Base-by-base conservation (phyloP, 2,888 invertebrate species). In the Drosophila seclusa region DNA sequence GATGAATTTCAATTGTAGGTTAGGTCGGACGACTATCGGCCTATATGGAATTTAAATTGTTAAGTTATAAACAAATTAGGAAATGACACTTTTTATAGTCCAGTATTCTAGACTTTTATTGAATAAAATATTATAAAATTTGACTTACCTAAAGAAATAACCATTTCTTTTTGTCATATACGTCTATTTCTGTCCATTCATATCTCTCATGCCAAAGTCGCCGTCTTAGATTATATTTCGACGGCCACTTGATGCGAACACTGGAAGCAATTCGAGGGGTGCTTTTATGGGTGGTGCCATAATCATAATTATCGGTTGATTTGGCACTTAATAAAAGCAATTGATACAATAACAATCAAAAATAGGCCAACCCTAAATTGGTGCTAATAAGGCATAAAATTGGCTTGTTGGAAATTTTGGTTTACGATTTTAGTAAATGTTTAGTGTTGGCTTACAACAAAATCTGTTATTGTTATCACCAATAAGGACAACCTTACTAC, bases 261-360 rank as follows among this genome's bases (percentile, higher is more conserved):
- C 29, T 36, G 38, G 42, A n/a, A 52, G 59, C 59, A 71, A 71
- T 61, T 64, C 24, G 18, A 40, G 4, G 59, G 34, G 21, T 49
- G 64, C 48, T 38, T 68, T 65, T 59, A 62, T 36, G 21, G 40
- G 13, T 21, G 57, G 52, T 36, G 29, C 29, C 31, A 55, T 65
- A 65, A 62, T 64, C 54, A 32, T 57, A 57, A 68, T 77, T 78
- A 53, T 50, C 53, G 50, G 40, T 48, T 81, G 40, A 77, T 72
- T 60, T 49, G 49, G 24, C 57, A 42, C 29, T 55, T 55, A 62
- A 80, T 72, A 68, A 77, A 53, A 42, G 31, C 55, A 63, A 57
- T 72, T 68, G 67, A 40, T 34, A 53, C 21, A 63, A 57, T 81
- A 68, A 40, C 21, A 66, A 53, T 77, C 61, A 67, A 58, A 80